Base-by-base conservation (phyloP, 1,140 invertebrate species). In the Holotrichia oblita region DNA sequence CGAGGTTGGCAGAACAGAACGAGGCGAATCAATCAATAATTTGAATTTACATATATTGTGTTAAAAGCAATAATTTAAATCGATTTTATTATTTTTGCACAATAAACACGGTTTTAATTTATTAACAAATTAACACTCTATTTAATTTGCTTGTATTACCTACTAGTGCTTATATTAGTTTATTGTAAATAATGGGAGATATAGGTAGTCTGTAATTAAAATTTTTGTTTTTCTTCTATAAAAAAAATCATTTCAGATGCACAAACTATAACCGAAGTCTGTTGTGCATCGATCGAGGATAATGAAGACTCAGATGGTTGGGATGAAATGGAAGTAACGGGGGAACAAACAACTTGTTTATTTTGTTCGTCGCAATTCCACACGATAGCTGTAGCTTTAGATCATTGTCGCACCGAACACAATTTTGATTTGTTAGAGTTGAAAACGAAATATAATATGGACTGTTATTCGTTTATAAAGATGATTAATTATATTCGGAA, bases 401-500 rank as follows among this genome's bases (percentile, higher is more conserved):
- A 87, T 27, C 92, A 93, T 81, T 89, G 91, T 80, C 87, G 89
- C 78, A 83, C 81, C 14, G 85, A 83, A 12, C 96, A 97, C 83
- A 89, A 89, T 73, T 93, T 97, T 83, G 91, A 93, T 86, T 89
- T 98, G 24, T 84, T 88, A 14, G 85, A 87, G 22, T 88, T 95
- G 44, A 93, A 94, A 86, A 84, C 85, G 0, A 93, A 91, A 81
- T 92, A 93, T 83, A 90, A 90, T 78, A 91, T 97, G 89, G 95
- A 97, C 85, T 93, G 92, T 83, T 95, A 96, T 87, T 93, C 92
- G 0, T 97, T 94, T 81, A 96, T 97, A 20, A 96, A 96, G 86
- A 87, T 97, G 81, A 92, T 98, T 12, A 98, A 98, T 88, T 98
- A 92, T 84, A 93, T 97, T 75, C 90, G 95, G 82, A 88, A 87